phyloP scores from a whole-genome alignment of 2,797 vertebrate genomes.

The Acipenser transmontanus region DNA sequence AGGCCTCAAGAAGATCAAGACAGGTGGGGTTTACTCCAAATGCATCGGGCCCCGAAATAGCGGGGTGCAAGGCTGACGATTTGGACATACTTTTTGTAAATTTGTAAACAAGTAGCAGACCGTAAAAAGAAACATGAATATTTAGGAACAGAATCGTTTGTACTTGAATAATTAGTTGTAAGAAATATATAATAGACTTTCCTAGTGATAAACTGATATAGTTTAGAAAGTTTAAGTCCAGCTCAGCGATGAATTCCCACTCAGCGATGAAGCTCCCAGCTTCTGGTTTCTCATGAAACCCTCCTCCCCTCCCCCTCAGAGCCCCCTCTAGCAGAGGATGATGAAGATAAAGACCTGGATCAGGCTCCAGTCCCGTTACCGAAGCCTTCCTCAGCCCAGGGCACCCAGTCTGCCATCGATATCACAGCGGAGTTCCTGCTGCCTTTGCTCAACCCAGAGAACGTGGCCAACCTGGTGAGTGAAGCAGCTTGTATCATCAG shows the following conservation, averaged over 20 bases:
- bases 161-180: too few relatives aligned
- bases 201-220: too few relatives aligned
- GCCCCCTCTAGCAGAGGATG: constrained; percentile 75
- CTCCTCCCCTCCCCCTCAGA: constrained; percentile 46
- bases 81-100: too few relatives aligned
- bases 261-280: too few relatives aligned
- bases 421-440: constrained; percentile 85
- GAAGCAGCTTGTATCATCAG: neutral
- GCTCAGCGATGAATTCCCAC: too few relatives aligned
- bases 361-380: constrained; percentile 39
- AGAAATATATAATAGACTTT: too few relatives aligned
- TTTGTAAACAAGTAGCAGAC: too few relatives aligned
- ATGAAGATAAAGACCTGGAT: constrained; percentile 88
- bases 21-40: constrained; percentile 51
- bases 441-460: constrained; percentile 77
- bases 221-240: too few relatives aligned
- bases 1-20: constrained; percentile 81
- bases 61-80: too few relatives aligned
- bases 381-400: constrained; percentile 55
- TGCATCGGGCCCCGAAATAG: neutral
- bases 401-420: constrained; percentile 77
- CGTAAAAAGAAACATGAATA: too few relatives aligned
- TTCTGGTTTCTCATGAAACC: too few relatives aligned
- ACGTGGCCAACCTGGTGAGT: constrained; percentile 87
- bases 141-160: too few relatives aligned